Evolutionary conservation across 2,888 invertebrate genomes (phyloP).

Genomic region (Cetonia aurata): DNA sequence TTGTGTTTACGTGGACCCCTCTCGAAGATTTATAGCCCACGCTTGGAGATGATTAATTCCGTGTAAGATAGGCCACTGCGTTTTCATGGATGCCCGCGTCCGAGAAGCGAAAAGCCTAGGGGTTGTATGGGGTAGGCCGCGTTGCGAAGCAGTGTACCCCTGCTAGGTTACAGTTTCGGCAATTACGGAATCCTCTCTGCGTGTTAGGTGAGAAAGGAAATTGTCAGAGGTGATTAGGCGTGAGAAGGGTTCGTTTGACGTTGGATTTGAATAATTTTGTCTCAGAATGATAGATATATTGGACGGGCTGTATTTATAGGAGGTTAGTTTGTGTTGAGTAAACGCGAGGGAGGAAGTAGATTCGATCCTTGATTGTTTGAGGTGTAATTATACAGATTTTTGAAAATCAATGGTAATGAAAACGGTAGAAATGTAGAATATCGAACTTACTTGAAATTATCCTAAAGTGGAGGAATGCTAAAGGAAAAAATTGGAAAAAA

Average conservation of each 20-base stretch:
- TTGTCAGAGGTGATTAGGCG: not conserved
- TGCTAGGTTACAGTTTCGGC: not conserved
- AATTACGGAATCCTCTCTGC: not conserved
- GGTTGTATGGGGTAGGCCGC: not conserved
- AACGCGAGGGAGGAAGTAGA: too few relatives aligned
- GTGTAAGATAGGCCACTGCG: conserved; percentile 22
- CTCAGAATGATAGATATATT: too few relatives aligned
- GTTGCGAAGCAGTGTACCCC: not conserved
- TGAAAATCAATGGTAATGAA: too few relatives aligned
- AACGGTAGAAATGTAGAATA: too few relatives aligned
- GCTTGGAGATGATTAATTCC: conserved; percentile 23
- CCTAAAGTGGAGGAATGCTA: too few relatives aligned
- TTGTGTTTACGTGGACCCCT: conserved; percentile 11
- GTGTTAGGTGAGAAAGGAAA: not conserved
- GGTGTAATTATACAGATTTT: too few relatives aligned
- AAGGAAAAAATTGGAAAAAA: too few relatives aligned
- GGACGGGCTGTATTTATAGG: too few relatives aligned
- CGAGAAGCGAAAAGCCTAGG: not conserved
- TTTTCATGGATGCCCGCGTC: conserved; percentile 19
- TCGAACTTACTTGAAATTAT: too few relatives aligned
- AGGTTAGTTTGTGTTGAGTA: too few relatives aligned
- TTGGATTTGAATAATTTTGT: conserved; percentile 17
- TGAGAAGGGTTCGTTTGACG: conserved; percentile 3
- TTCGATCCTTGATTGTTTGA: too few relatives aligned
- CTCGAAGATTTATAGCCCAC: conserved; percentile 25